Base-by-base conservation (phyloP, 2,113 vertebrate species). In the Podarcis cretensis region DNA sequence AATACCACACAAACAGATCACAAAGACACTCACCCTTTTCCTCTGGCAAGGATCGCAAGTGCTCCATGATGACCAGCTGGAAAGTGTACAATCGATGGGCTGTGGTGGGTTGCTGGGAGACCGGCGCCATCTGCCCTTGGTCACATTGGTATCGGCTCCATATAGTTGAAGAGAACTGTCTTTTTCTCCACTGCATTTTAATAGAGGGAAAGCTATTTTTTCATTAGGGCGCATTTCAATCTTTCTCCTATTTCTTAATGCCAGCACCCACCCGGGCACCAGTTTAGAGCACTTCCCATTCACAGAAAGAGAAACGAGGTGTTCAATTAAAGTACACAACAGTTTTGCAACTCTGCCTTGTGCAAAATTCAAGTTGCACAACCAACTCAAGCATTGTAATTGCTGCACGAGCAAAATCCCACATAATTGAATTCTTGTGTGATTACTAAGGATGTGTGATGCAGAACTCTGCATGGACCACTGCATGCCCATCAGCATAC, bases 1-100 rank as follows among this genome's bases (percentile, higher is more conserved):
- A 27, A 81, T 59, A 18, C 43, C 23, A 37, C 7, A 27, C 71
- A 69, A 21, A 9, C 1, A 21, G 57, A 5, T 3, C 30, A 30
- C 27, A 87, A 8, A 12, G 54, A 87, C 13, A 96, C 98, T 98
- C 93, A 99, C 98, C 95, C 97, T 97, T 93, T 98, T 99, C 85
- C 97, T 98, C 90, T 98, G 97, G 91, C 98, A 99, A 84, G 97
- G 92, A 87, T 99, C 98, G 81, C 98, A 99, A 0, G 86, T 87
- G 30, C 97, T 98, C 98, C 99, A 99, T 0, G 96, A 37, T 20
- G 98, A 98, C 98, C 98, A 99, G 63, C 96, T 86, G 1, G 98
- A 98, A 73, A 98, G 90, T 2, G 21, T 2, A 30, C 99, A 99
- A 92, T 99, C 97, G 5, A 97, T 91, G 0, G 98, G 97, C 10